These are phyloP conservation scores for Lucilia cuprina DNA, from an alignment of 1,140 invertebrate genomes.

Conservation along the genomic window DNA sequence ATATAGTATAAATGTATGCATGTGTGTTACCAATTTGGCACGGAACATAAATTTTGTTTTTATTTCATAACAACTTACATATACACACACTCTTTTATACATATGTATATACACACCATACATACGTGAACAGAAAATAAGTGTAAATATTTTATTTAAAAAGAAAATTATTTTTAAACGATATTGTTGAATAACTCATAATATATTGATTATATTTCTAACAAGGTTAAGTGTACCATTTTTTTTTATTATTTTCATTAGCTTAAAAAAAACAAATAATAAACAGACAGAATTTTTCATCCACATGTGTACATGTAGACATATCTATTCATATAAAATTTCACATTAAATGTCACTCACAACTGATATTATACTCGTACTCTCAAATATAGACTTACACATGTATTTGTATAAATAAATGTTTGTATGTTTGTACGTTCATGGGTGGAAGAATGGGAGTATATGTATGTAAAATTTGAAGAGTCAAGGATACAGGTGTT, in stretches of 20 bases:
- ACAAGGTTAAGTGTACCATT: too few species aligned
- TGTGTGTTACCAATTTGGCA: neutral
- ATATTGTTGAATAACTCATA: too few species aligned
- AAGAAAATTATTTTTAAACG: too few species aligned
- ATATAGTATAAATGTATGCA: neutral
- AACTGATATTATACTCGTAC: neutral
- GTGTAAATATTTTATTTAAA: too few species aligned
- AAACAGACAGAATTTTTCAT: too few species aligned
- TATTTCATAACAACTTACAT: neutral
- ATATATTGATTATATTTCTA: too few species aligned
- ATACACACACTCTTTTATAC: neutral
- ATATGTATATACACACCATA: neutral
- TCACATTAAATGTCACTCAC: neutral
- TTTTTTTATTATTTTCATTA: too few species aligned
- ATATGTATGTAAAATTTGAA: neutral
- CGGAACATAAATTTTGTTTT: slow-evolving; percentile 11
- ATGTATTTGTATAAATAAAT: too few species aligned
- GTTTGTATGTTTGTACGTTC: neutral
- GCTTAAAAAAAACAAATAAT: too few species aligned
- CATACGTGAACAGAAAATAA: too few species aligned
- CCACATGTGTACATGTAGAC: too few species aligned
- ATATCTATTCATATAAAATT: neutral
- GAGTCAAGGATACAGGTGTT: slow-evolving; percentile 8
- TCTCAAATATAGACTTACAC: neutral
- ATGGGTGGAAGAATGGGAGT: neutral